phyloP scores from a whole-genome alignment of 2,113 vertebrate species.

The Dinomys branickii region DNA sequence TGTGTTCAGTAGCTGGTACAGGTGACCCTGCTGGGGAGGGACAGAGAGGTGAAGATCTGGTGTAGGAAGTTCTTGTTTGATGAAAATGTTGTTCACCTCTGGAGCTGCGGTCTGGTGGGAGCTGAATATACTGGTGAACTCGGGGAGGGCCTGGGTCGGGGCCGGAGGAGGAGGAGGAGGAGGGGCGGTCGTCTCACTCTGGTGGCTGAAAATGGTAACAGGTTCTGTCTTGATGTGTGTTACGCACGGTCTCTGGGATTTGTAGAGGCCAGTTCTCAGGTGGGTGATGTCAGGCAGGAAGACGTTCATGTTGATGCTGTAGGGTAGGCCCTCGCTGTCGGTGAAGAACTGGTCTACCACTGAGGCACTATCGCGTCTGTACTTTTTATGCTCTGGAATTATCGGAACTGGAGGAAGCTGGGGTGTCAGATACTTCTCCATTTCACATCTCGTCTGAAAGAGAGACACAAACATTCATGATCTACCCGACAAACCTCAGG shows the following conservation, averaged over 20 bases:
- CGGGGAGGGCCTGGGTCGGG: conserved; percentile 87
- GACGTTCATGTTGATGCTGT: conserved; percentile 98
- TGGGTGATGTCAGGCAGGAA: conserved; percentile 94
- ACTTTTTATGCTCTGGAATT: conserved; percentile 90
- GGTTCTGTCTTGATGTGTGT: conserved; percentile 95
- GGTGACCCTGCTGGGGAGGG: conserved; percentile 91
- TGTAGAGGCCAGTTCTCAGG: conserved; percentile 93
- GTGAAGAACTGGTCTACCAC: conserved; percentile 94
- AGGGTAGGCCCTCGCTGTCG: conserved; percentile 92
- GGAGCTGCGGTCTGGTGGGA: conserved; percentile 86
- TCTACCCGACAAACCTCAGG: conserved; percentile 35
- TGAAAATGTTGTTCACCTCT: conserved; percentile 89
- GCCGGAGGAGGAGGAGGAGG: conserved; percentile 78
- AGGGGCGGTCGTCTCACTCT: conserved; percentile 88
- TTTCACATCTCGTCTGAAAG: conserved; percentile 94
- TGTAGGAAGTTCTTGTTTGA: conserved; percentile 95
- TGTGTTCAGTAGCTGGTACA: conserved; percentile 95
- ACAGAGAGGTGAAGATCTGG: conserved; percentile 90
- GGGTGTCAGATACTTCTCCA: conserved; percentile 93
- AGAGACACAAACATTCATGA: conserved; percentile 67
- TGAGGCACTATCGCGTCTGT: conserved; percentile 91
- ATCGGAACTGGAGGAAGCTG: conserved; percentile 87
- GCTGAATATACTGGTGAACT: conserved; percentile 93
- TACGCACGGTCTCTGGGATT: conserved; percentile 90
- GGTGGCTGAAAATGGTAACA: conserved; percentile 89